Evolutionary conservation across 2,797 vertebrate genomes (phyloP), one percentile per base, ranked within the genome.

Genomic region (Cyprinodon diabolis): DNA sequence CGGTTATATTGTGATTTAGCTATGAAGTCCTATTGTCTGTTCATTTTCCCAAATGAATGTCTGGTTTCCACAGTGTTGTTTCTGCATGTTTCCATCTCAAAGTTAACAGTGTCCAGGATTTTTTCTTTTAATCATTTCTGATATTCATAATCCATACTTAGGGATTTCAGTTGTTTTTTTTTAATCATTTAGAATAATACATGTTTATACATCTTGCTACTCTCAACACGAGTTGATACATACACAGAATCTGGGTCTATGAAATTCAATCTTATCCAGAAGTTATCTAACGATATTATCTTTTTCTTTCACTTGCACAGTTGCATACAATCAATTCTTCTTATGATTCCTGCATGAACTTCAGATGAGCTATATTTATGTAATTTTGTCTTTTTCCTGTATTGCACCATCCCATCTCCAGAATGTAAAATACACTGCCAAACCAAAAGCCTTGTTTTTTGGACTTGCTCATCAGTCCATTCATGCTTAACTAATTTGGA

Each of bases 401-500:
- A 75, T 73, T 47, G 21, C 19, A 78, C 67, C 63, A 19, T 66
- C 4, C 9, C 10, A 6, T 6, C 58, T 76, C 71, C 66, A 72
- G 66, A 67, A 80, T 80, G 23, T 83, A 60, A 72, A 90, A 83
- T 74, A 67, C 79, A 67, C 73, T 19, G 66, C 56, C 52, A 70
- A 72, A 84, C 66, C 74, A n/a, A 23, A 78, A 75, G 76, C 72
- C 68, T 71, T 86, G 82, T 30, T 87, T 90, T 87, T 81, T 47
- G 74, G 83, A 78, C 68, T 76, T 14, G 47, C 81, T 90, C 82
- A 83, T 90, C 79, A 82, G 76, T 74, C 76, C 76, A 71, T 85
- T 89, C 81, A 86, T 63, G 87, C 85, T 84, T 72, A 63, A 82
- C 84, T 92, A 89, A 91, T 87, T 85, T 55, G 11, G 75, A 77